Evolutionary conservation across 1,140 invertebrate genomes (phyloP), one percentile per base, ranked within the genome.

Genomic region (Eubasilissa regina): DNA sequence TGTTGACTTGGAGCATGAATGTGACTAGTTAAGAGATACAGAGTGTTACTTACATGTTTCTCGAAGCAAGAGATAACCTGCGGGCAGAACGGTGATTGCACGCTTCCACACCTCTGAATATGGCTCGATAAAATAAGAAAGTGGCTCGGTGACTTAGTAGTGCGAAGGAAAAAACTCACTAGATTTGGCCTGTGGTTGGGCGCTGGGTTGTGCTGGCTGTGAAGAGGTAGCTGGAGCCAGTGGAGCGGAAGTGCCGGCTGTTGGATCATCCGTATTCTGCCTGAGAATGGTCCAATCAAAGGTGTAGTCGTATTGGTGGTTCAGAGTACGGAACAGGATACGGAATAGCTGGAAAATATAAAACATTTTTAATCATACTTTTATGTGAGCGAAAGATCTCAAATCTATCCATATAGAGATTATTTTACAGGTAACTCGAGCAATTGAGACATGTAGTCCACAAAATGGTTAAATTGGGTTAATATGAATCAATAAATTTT

Each of bases 231-330:
- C 81, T 75, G 83, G 75, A 56, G 85, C 85, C 64, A 81, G 85
- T 13, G 35, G 62, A n/a, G 62, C 70, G 80, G 83, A 83, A 3
- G 81, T 83, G 83, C 86, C 85, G 83, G 85, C 86, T 77, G 87
- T 86, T 81, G 86, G 86, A 83, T 86, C 85, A 78, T 87, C 86
- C 84, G 87, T 86, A 84, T 87, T 88, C 88, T 99, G 97, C 87
- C 99, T 98, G 85, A 99, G 90, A 95, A 99, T 96, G 81, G 98
- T 99, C 99, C 99, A 99, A 89, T 99, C 98, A 90, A 99, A 99
- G 81, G 96, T 97, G 90, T 99, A 99, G 90, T 99, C 98, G 89
- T 99, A 99, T 89, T 99, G 97, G 89, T 99, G 97, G 90, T 99
- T 99, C 84, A 99, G 93, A 80, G 98, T 99, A 85, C 98, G 95